Percentiles rank a stretch among this genome's conserved stretches.
phyloP scores from a whole-genome alignment of 2,888 invertebrate species.

The Acanthosepion pharaonis region DNA sequence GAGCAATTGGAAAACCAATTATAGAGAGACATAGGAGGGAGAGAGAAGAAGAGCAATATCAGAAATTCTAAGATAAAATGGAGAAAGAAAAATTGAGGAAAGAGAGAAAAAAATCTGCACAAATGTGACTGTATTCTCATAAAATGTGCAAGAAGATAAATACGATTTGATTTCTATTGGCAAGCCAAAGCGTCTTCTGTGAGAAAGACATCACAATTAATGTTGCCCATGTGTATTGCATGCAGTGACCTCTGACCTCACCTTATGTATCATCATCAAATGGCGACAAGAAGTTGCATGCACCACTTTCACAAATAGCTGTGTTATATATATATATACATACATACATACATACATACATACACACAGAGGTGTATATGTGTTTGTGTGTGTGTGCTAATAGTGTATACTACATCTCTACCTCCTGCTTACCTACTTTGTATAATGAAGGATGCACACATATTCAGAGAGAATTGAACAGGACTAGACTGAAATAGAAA shows the following conservation, averaged over 20 bases:
- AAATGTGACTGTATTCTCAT: background rate
- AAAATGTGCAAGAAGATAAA: background rate
- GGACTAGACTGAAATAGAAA: background rate
- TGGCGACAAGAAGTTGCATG: background rate
- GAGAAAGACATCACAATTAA: background rate
- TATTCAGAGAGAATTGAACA: background rate
- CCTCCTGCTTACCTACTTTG: too few species aligned
- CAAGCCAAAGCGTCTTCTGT: background rate
- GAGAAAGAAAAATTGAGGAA: background rate
- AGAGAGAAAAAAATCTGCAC: background rate
- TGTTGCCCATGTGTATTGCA: background rate
- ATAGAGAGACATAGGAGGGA: too few species aligned
- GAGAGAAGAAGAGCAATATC: too few species aligned
- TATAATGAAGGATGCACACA: background rate
- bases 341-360: background rate
- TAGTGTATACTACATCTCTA: too few species aligned
- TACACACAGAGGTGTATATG: background rate
- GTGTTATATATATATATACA: background rate
- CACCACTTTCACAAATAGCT: background rate
- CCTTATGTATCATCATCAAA: background rate
- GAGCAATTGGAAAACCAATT: too few species aligned
- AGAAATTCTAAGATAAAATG: too few species aligned
- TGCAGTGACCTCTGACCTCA: background rate
- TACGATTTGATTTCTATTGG: conserved; percentile 33
- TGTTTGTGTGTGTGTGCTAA: background rate